Evolutionary conservation across 2,888 invertebrate species (phyloP).

Genomic region (Metallyticus violacea): DNA sequence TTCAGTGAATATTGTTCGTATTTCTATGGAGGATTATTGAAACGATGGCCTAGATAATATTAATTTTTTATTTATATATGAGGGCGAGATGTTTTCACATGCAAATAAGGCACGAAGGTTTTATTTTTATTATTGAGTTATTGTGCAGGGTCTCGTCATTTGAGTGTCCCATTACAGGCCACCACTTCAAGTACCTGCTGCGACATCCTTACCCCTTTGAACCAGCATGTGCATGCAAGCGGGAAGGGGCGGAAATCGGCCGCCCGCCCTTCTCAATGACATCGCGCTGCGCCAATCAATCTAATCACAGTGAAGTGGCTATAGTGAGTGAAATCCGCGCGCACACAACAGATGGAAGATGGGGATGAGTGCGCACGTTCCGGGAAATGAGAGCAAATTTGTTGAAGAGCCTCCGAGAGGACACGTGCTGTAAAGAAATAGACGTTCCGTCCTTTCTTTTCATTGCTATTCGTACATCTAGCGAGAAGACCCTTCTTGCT

Average conservation of each 20-base stretch:
- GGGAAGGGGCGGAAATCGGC: neutral
- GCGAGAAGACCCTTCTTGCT: neutral
- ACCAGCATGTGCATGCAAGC: no score
- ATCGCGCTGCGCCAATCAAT: slow-evolving; percentile 29
- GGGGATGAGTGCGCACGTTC: neutral
- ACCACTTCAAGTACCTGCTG: neutral
- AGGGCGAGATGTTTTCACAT: no score
- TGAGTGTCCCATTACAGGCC: neutral
- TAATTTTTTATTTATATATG: no score
- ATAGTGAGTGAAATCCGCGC: neutral
- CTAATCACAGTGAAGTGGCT: slow-evolving; percentile 34
- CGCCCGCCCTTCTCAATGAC: neutral
- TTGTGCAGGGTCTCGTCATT: no score
- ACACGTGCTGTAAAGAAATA: neutral
- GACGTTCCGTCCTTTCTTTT: neutral
- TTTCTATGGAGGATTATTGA: no score
- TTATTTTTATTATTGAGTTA: no score
- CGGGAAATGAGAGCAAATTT: slow-evolving; percentile 28
- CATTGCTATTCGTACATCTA: no score
- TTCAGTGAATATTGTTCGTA: no score
- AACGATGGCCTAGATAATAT: no score
- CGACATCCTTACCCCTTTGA: neutral
- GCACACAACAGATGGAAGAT: slow-evolving; percentile 33
- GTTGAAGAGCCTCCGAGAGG: slow-evolving; percentile 23
- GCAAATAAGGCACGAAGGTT: no score